Conservation (phyloP, 1,140 invertebrate species). For the Sinella curviseta region DNA sequence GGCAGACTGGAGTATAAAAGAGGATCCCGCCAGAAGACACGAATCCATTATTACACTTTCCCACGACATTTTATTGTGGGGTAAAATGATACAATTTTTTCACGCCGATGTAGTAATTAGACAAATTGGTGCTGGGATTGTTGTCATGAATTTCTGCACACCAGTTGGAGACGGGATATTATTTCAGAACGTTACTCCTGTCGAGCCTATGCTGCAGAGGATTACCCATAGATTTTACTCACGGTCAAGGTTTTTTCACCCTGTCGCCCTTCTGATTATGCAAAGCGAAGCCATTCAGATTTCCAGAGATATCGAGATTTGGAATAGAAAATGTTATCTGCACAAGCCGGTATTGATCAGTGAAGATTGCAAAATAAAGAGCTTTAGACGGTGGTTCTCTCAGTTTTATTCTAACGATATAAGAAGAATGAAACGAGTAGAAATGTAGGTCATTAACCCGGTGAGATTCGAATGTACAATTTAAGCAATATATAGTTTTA, state of each 20-base stretch:
- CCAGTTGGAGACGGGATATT: conserved; percentile 68
- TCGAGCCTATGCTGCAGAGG: conserved; percentile 74
- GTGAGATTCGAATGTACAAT: too few relatives aligned
- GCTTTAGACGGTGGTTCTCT: conserved; percentile 77
- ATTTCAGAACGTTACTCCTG: conserved; percentile 75
- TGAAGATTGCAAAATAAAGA: conserved; percentile 71
- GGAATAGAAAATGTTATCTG: conserved; percentile 82
- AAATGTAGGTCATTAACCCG: too few relatives aligned
- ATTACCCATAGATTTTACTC: conserved; percentile 75
- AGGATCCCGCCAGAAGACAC: conserved; percentile 56
- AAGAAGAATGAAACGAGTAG: too few relatives aligned
- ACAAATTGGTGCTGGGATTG: conserved; percentile 59
- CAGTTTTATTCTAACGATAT: conserved; percentile 93
- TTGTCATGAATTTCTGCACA: conserved; percentile 50
- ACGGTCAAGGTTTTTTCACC: conserved; percentile 60
- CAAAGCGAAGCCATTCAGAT: conserved; percentile 74
- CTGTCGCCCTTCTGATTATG: conserved; percentile 69
- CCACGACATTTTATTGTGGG: conserved; percentile 61
- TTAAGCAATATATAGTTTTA: too few relatives aligned
- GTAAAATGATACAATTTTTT: conserved; percentile 60
- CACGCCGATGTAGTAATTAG: conserved; percentile 61
- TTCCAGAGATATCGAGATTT: too few relatives aligned
- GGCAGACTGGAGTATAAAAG: conserved; percentile 50
- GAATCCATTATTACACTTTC: conserved; percentile 62
- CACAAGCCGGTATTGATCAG: conserved; percentile 70